These are phyloP conservation scores for Hipparchia sbordonii DNA, from an alignment of 2,888 invertebrate species.

Conservation along the genomic window DNA sequence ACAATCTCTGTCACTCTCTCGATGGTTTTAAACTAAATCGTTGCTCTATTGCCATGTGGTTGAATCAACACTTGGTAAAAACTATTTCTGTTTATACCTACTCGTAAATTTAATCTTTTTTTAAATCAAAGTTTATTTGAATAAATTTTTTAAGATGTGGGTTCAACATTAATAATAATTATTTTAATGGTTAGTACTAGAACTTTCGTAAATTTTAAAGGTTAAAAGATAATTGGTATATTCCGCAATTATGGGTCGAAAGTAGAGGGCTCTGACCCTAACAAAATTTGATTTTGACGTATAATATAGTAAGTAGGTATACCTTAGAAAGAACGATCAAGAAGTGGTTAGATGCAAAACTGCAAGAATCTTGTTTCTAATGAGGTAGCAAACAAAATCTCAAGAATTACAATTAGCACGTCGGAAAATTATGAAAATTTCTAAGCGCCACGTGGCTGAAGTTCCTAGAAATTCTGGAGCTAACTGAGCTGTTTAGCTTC, in stretches of 20 bases:
- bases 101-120: too few relatives aligned
- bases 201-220: neutral
- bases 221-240: neutral
- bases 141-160: too few relatives aligned
- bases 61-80: too few relatives aligned
- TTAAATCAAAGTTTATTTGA: too few relatives aligned
- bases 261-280: neutral
- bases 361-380: too few relatives aligned
- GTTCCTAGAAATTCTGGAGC: conserved; percentile 15
- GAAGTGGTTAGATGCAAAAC: too few relatives aligned
- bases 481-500: conserved; percentile 13
- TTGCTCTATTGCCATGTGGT: too few relatives aligned
- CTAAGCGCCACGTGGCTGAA: conserved; percentile 1
- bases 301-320: too few relatives aligned
- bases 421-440: conserved; percentile 1
- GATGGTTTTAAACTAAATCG: too few relatives aligned
- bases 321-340: neutral
- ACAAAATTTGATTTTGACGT: neutral
- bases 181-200: neutral
- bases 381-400: neutral
- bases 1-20: too few relatives aligned
- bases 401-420: conserved; percentile 11
- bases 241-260: neutral
- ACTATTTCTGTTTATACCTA: too few relatives aligned
- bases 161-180: too few relatives aligned